A percentile compares a stretch with the other conserved stretches of the same genome.
phyloP scores from a whole-genome alignment of 2,888 invertebrate species.

The Agrenia bidenticulata region DNA sequence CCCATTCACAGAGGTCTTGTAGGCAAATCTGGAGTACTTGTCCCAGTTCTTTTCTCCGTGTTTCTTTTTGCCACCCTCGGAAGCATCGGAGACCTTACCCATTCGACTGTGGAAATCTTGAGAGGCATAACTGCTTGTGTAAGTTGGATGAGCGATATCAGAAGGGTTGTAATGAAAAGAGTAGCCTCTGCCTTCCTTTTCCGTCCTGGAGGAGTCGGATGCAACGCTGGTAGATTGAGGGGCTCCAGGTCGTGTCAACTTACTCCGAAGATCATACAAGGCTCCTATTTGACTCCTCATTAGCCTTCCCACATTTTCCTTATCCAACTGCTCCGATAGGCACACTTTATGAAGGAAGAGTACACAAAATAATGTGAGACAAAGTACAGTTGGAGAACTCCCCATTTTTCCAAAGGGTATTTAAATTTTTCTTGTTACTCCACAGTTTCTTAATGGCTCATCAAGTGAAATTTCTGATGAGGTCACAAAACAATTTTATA shows the following conservation, averaged over 20 bases:
- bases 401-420: slow-evolving; percentile 1
- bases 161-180: slow-evolving; percentile 49
- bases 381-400: not conserved
- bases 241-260: slow-evolving; percentile 35
- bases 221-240: not conserved
- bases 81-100: slow-evolving; percentile 44
- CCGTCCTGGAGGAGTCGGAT: slow-evolving; percentile 5
- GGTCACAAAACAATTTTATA: slow-evolving; percentile 1
- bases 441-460: not conserved
- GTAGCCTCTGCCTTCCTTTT: slow-evolving; percentile 51
- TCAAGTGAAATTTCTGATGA: not conserved
- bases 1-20: slow-evolving; percentile 33
- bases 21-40: slow-evolving; percentile 47
- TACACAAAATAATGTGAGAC: not conserved
- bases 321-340: slow-evolving; percentile 37
- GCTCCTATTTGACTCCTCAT: slow-evolving; percentile 48
- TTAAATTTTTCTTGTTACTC: not conserved
- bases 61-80: slow-evolving; percentile 34
- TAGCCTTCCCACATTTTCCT: slow-evolving; percentile 46
- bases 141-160: slow-evolving; percentile 45
- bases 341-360: not conserved
- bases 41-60: slow-evolving; percentile 40
- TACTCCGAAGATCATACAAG: slow-evolving; percentile 50
- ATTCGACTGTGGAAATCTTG: slow-evolving; percentile 49
- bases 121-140: slow-evolving; percentile 29